Conservation (phyloP, 2,888 invertebrate species). For the Stegana nigrithorax region DNA sequence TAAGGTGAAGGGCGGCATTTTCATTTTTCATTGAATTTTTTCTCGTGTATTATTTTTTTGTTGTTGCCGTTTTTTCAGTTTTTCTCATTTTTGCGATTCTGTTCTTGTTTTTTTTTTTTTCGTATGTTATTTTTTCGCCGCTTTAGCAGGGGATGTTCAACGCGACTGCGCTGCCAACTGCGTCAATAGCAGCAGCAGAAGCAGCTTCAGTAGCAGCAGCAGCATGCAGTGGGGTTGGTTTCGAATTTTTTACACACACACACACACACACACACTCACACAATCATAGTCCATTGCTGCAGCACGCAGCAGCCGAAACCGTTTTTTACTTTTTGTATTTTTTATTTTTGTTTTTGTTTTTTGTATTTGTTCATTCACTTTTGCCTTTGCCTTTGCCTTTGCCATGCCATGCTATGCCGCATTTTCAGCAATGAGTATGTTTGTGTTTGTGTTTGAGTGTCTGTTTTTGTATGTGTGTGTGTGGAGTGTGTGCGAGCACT, state of each 20-base stretch:
- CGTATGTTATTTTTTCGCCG: constrained; percentile 26
- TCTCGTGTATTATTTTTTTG: too few relatives aligned
- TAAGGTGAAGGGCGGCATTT: background rate
- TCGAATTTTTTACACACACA: constrained; percentile 30
- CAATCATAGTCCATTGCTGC: constrained; percentile 7
- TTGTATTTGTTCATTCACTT: background rate
- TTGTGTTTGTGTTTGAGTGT: background rate
- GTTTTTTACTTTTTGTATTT: too few relatives aligned
- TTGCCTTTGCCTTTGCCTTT: constrained; percentile 2
- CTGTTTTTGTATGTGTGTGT: background rate
- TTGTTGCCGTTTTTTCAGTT: constrained; percentile 7
- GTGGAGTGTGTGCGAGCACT: constrained; percentile 37
- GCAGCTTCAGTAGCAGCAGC: constrained; percentile 29
- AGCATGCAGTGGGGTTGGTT: constrained; percentile 53
- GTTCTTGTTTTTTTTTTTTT: constrained; percentile 30
- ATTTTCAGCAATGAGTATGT: background rate
- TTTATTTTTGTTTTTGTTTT: too few relatives aligned
- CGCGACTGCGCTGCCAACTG: constrained; percentile 25
- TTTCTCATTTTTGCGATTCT: constrained; percentile 30
- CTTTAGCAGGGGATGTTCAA: constrained; percentile 10
- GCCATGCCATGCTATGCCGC: background rate
- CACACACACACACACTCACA: background rate
- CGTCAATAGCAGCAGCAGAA: constrained; percentile 30
- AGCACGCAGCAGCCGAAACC: constrained; percentile 5
- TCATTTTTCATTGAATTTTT: constrained; percentile 13